These are phyloP conservation scores for Hirtodrosophila confusa DNA, from an alignment of 2,888 invertebrate species.

Conservation along the genomic window DNA sequence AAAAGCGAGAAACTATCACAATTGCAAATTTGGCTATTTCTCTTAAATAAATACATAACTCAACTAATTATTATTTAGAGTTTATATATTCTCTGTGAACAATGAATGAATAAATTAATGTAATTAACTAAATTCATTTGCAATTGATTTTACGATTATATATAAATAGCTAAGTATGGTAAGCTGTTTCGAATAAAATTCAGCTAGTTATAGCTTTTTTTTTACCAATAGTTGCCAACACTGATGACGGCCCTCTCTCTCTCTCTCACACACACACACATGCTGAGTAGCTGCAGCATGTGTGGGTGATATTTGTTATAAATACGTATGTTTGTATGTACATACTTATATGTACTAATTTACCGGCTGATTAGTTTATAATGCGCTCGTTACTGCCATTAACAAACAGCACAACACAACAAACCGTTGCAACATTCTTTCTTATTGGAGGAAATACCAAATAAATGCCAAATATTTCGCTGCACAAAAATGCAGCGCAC, in stretches of 20 bases:
- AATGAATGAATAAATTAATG: no score
- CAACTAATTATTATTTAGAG: no score
- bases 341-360: constrained; percentile 19
- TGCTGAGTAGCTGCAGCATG: neutral
- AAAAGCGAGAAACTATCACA: no score
- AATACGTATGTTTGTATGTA: constrained; percentile 14
- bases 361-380: constrained; percentile 51
- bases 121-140: no score
- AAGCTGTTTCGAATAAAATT: no score
- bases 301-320: constrained; percentile 37
- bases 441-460: constrained; percentile 12
- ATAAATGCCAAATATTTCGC: constrained; percentile 25
- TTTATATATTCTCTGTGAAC: no score
- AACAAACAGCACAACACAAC: constrained; percentile 2
- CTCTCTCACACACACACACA: constrained; percentile 4
- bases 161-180: no score
- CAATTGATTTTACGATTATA: no score
- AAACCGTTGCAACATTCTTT: neutral
- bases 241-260: constrained; percentile 12
- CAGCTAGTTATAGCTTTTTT: no score
- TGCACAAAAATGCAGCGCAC: constrained; percentile 40
- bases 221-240: no score
- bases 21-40: no score
- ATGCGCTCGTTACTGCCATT: constrained; percentile 1
- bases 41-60: no score